Conservation (phyloP, 2,888 invertebrate species). For the Netelia fuscicornis region DNA sequence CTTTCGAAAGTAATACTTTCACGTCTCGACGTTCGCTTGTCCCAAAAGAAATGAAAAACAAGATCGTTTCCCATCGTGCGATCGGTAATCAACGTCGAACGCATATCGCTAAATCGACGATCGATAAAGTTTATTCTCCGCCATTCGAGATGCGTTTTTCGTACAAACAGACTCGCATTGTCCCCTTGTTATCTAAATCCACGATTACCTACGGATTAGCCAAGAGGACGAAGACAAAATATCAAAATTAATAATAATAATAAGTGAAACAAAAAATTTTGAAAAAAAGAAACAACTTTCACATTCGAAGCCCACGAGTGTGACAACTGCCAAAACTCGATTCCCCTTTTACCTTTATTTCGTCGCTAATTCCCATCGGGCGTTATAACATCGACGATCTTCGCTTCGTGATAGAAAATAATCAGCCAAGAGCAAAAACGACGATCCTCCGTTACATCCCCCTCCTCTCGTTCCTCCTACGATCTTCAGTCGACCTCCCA, state of each 20-base stretch:
- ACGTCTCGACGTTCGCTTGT: not conserved
- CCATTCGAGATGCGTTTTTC: too few species aligned
- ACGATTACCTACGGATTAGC: not conserved
- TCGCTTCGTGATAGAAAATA: not conserved
- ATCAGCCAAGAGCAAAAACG: not conserved
- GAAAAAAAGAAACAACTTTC: not conserved
- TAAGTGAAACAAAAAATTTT: not conserved
- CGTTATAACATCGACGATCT: not conserved
- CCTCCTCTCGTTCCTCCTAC: not conserved
- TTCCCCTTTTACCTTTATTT: not conserved
- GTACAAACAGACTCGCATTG: too few species aligned
- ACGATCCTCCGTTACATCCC: not conserved
- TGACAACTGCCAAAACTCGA: conserved; percentile 4
- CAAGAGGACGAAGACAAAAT: not conserved
- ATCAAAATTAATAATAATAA: not conserved
- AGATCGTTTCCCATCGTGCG: conserved; percentile 1
- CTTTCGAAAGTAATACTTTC: conserved; percentile 45
- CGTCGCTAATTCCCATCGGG: not conserved
- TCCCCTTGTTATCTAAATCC: not conserved
- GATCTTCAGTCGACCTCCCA: not conserved
- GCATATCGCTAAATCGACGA: not conserved
- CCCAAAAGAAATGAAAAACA: not conserved
- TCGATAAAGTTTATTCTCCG: too few species aligned
- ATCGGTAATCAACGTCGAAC: not conserved
- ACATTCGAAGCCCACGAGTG: conserved; percentile 5